Conservation (phyloP, 2,113 vertebrate species). For the Laterallus jamaicensis region DNA sequence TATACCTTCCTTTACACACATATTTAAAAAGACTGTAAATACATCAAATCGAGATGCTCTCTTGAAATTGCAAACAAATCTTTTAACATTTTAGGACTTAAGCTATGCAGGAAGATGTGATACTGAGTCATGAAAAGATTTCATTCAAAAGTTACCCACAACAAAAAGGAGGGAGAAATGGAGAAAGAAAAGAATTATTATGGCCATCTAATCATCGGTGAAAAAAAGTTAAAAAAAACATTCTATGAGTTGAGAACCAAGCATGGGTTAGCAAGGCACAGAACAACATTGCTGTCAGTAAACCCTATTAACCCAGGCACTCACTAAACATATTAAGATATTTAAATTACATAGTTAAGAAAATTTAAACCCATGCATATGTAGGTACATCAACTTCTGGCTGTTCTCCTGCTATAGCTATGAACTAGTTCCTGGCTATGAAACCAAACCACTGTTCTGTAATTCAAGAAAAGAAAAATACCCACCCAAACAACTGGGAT, state of each 20-base stretch:
- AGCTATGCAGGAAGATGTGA: not conserved
- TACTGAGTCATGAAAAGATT: not conserved
- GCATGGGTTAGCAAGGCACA: not conserved
- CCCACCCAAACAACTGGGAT: not conserved
- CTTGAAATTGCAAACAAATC: not conserved
- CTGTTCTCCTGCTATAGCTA: not conserved
- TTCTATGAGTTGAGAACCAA: not conserved
- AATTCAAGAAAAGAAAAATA: not conserved
- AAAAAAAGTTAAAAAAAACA: not conserved
- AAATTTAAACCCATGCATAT: not conserved
- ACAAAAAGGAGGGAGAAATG: not conserved
- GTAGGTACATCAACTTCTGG: not conserved
- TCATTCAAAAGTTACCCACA: not conserved
- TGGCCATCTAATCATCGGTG: not conserved
- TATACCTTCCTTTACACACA: accelerated
- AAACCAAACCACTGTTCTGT: not conserved
- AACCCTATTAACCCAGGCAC: not conserved
- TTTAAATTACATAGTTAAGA: not conserved
- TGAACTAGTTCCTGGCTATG: not conserved
- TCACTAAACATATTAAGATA: not conserved
- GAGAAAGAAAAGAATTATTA: not conserved
- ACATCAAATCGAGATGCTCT: not conserved
- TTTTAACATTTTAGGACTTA: not conserved
- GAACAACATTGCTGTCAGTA: not conserved
- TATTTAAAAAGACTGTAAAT: not conserved